Percentiles rank a stretch among this genome's conserved stretches.
phyloP scores from a whole-genome alignment of 2,113 vertebrate species.

The Marmota flaviventris region DNA sequence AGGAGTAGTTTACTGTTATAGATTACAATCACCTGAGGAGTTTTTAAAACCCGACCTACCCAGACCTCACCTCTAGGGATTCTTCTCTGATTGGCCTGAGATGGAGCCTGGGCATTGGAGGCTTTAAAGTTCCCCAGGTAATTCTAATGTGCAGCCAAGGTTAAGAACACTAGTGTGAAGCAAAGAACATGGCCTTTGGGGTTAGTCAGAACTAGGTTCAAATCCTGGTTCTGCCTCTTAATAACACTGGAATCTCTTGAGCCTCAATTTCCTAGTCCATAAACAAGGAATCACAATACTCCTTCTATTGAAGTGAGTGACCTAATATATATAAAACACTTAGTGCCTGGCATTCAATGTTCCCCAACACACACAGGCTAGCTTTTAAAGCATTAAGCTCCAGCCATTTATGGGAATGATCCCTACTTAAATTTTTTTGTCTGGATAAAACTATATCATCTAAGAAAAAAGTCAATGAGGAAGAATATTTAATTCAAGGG shows the following conservation, averaged over 20 bases:
- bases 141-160: conserved; percentile 39
- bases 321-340: conserved; percentile 27
- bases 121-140: conserved; percentile 5
- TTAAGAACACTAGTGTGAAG: conserved; percentile 42
- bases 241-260: conserved; percentile 38
- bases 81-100: conserved; percentile 56
- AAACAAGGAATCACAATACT: conserved; percentile 19
- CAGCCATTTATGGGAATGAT: conserved; percentile 29
- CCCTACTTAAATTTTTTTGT: conserved; percentile 54
- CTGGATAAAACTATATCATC: not conserved
- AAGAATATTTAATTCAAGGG: not conserved
- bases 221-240: conserved; percentile 28
- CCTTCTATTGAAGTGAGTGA: conserved; percentile 4
- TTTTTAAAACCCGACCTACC: conserved; percentile 26
- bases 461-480: not conserved
- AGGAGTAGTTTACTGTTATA: conserved; percentile 10
- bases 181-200: conserved; percentile 46
- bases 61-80: conserved; percentile 22
- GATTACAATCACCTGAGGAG: conserved; percentile 66
- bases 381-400: conserved; percentile 2
- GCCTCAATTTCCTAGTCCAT: conserved; percentile 44
- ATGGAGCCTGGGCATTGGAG: not conserved
- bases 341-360: not conserved
- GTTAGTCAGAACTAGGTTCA: conserved; percentile 30
- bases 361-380: not conserved